phyloP scores from a whole-genome alignment of 2,888 invertebrate species.

The Ryuthela nishihirai region DNA sequence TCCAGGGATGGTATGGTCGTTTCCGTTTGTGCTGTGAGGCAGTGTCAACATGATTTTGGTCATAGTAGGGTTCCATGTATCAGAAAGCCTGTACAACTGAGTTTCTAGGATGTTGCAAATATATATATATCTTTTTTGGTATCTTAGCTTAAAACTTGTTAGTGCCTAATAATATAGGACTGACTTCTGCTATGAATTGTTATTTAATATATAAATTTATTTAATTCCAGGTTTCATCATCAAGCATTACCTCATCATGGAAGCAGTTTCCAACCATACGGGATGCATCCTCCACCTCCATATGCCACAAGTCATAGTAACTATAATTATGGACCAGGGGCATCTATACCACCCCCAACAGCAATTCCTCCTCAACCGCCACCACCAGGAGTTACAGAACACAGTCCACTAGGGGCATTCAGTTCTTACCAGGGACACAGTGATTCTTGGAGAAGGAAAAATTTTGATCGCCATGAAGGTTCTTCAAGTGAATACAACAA shows the following conservation, averaged over 20 bases:
- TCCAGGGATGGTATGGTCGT: too few relatives aligned
- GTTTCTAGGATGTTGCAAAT: too few relatives aligned
- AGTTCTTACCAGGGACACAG: constrained; percentile 4
- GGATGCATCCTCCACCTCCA: neutral
- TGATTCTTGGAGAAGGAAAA: constrained; percentile 3
- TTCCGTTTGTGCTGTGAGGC: too few relatives aligned
- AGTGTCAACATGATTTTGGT: too few relatives aligned
- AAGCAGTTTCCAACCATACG: neutral
- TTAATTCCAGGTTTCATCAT: neutral
- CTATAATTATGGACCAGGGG: neutral
- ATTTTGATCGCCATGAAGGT: too few relatives aligned
- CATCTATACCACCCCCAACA: neutral
- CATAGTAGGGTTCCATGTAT: too few relatives aligned
- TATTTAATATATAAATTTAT: neutral
- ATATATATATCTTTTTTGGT: too few relatives aligned
- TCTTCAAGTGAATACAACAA: too few relatives aligned
- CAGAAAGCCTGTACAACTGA: too few relatives aligned
- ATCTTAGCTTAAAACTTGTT: too few relatives aligned
- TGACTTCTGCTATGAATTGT: too few relatives aligned
- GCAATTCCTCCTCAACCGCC: neutral
- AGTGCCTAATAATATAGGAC: too few relatives aligned
- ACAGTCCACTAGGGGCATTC: constrained; percentile 1
- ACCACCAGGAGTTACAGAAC: neutral
- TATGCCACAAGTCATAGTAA: neutral
- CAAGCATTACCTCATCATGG: neutral